Base-by-base conservation (phyloP, 2,888 invertebrate species). In the Apodemia mormo region DNA sequence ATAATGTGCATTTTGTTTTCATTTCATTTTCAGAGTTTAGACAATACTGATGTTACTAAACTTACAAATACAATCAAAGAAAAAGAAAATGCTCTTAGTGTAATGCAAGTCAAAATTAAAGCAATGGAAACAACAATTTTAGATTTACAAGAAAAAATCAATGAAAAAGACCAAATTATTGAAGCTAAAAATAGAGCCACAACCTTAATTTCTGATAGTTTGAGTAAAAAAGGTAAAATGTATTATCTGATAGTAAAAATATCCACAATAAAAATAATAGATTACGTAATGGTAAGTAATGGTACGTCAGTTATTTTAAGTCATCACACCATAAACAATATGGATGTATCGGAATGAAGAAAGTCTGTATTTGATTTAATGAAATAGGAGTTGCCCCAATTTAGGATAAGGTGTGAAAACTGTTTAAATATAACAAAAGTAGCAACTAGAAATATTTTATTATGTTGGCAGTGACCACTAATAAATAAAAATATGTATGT, bases 131-230 rank as follows among this genome's bases (percentile, higher is more conserved):
- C 95, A 9, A 94, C 94, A 73, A 95, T 98, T 66, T 86, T 98
- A 75, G 98, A 98, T 85, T 92, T 97, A 67, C 96, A 97, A 87
- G 98, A 97, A 83, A 96, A 95, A 86, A 92, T 97, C 4, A 95
- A 95, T 80, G 97, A 97, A 87, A 96, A 97, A 85, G 97, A 97
- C 87, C 96, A 96, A 80, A 96, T 97, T 68, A 96, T 97, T 80
- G 96, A 96, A 85, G 96, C 97, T 6, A 94, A 97, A 83, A 97
- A 97, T 78, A 95, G 95, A 89, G 97, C 97, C 43, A 95, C 96
- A 64, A 95, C 96, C 29, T 89, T 97, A 65, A 95, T 97, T 94
- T 95, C 96, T 7, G 96, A 96, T 77, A 96, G 95, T 85, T 89
- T 96, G 71, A 95, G 94, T 81, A 96, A 94, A 85, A 96, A 95